A percentile compares a stretch with the other conserved stretches of the same genome.
These are phyloP conservation scores for Heteromurus nitidus DNA, from an alignment of 2,888 invertebrate species.

Conservation along the genomic window DNA sequence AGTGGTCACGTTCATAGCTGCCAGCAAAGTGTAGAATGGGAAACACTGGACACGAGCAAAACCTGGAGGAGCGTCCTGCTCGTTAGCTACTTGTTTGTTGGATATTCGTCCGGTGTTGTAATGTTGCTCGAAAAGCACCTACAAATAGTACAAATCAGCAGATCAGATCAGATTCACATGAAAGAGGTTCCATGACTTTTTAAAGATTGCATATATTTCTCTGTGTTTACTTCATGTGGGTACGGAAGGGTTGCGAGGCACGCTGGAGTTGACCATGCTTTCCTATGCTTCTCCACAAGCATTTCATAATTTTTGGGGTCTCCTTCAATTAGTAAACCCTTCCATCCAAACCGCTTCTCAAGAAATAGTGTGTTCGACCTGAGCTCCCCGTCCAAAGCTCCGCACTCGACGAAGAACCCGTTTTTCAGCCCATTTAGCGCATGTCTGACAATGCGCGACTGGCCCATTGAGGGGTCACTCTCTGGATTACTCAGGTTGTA, in stretches of 20 bases:
- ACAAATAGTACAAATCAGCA: conserved; percentile 65
- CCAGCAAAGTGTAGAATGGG: conserved; percentile 75
- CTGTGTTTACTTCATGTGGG: conserved; percentile 75
- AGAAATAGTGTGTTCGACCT: conserved; percentile 78
- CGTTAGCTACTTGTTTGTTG: conserved; percentile 66
- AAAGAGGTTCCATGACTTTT: too few relatives aligned
- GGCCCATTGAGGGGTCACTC: conserved; percentile 69
- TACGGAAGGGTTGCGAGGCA: conserved; percentile 76
- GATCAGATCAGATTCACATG: too few relatives aligned
- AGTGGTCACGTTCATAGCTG: conserved; percentile 75
- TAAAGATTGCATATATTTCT: neutral
- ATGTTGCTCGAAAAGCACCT: conserved; percentile 77
- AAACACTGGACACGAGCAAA: conserved; percentile 75
- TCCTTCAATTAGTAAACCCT: conserved; percentile 78
- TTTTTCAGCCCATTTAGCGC: conserved; percentile 62
- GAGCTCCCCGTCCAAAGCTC: conserved; percentile 78
- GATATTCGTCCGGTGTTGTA: conserved; percentile 76
- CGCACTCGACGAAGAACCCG: conserved; percentile 78
- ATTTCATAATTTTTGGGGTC: conserved; percentile 77
- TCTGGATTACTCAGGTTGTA: conserved; percentile 66
- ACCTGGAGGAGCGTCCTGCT: conserved; percentile 57
- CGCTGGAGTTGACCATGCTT: conserved; percentile 77
- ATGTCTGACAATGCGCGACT: conserved; percentile 65
- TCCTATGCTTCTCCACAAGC: conserved; percentile 76
- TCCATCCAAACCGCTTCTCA: conserved; percentile 77